phyloP scores from a whole-genome alignment of 2,113 vertebrate genomes.

The Isichthys henryi region DNA sequence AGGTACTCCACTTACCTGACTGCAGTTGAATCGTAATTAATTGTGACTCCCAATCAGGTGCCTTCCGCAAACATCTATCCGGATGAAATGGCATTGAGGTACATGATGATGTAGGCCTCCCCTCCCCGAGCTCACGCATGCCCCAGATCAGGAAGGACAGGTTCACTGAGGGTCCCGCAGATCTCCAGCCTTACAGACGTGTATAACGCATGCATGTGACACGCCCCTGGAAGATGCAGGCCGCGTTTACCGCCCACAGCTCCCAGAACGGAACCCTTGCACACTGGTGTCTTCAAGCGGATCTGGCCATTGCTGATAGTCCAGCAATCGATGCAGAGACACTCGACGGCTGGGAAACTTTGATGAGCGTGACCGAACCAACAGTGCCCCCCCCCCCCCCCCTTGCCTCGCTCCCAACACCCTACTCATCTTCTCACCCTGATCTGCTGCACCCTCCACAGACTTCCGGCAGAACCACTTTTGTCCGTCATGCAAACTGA shows the following conservation, averaged over 20 bases:
- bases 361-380: slow-evolving; percentile 29
- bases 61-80: background rate
- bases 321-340: background rate
- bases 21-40: background rate
- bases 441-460: slow-evolving; percentile 53
- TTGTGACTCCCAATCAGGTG: background rate
- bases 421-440: slow-evolving; percentile 68
- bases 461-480: slow-evolving; percentile 76
- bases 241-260: no score
- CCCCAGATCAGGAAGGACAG: background rate
- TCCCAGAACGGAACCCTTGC: background rate
- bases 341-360: background rate
- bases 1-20: background rate
- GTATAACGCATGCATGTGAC: background rate
- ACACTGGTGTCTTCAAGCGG: background rate
- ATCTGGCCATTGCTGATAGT: background rate
- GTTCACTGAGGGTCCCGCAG: background rate
- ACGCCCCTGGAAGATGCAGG: background rate
- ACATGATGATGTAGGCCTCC: no score
- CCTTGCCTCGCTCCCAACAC: slow-evolving; percentile 55
- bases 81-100: background rate
- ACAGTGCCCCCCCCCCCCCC: slow-evolving; percentile 62
- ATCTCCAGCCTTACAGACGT: background rate
- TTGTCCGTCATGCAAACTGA: slow-evolving; percentile 98
- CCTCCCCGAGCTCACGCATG: background rate